These are phyloP conservation scores for Lemur catta DNA, from an alignment of 2,797 vertebrate genomes.

Conservation along the genomic window DNA sequence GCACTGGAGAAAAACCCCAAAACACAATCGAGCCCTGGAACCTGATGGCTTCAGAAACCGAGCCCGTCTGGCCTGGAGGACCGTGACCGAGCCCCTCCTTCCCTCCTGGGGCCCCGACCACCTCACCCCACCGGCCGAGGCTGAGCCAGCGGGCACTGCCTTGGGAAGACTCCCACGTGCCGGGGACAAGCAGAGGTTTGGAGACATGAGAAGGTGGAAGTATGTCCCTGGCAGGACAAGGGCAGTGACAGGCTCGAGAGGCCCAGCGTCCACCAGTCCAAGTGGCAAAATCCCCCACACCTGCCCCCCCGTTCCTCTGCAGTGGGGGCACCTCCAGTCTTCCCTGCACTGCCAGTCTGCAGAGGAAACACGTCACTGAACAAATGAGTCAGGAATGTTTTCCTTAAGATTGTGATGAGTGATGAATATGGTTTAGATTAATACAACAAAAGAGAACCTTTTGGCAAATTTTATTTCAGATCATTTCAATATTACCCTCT, in stretches of 20 bases:
- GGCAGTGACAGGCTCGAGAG: neutral
- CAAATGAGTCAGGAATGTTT: neutral
- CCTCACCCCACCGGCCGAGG: neutral
- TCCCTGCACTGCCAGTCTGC: neutral
- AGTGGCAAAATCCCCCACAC: neutral
- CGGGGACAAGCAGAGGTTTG: neutral
- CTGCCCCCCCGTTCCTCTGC: neutral
- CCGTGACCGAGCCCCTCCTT: too few species aligned
- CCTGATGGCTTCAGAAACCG: neutral
- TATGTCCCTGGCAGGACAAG: accelerated
- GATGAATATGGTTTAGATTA: neutral
- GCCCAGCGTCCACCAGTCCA: neutral
- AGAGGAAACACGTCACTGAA: neutral
- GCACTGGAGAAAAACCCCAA: neutral
- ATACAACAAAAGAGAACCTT: neutral
- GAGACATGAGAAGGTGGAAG: neutral
- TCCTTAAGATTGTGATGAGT: neutral
- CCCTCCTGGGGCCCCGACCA: neutral
- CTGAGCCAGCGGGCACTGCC: neutral
- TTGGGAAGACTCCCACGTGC: neutral
- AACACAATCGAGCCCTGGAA: neutral
- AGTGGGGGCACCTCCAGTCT: neutral
- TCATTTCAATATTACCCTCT: neutral
- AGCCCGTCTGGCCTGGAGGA: too few species aligned
- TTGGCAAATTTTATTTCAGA: neutral